Base-by-base conservation (phyloP, 2,797 vertebrate genomes). In the Pachyuromys duprasi region DNA sequence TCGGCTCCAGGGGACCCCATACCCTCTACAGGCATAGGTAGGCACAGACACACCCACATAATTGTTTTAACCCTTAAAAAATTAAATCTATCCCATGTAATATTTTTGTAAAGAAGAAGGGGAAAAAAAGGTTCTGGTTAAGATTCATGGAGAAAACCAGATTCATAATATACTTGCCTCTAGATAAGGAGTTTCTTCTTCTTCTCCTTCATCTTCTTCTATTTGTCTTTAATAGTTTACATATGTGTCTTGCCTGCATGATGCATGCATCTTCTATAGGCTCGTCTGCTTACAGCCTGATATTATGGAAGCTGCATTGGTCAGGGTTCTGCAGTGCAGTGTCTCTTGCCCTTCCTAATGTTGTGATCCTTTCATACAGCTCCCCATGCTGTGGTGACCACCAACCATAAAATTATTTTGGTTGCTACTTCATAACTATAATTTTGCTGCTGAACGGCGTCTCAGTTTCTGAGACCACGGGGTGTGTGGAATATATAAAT, bases 131-230 rank as follows among this genome's bases (percentile, higher is more conserved):
- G n/a, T 57, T 81, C 53, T 13, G 8, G 28, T 26, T 70, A 62
- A 96, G 65, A 57, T 67, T 87, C 33, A 45, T 28, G 49, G 89
- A 67, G 63, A 79, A 96, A 86, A 82, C 84, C 11, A 3, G 49
- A 45, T 31, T 17, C 17, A 57, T 7, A 93, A 93, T 33, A 33
- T 31, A 39, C 33, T 36, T 11, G 55, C 12, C 20, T 9, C 70
- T 26, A 69, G 18, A 69, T 91, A 92, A 74, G 17, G 13, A 75
- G 0, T 63, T 15, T 57, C 17, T 18, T 57, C 14, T 55, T 55
- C 14, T 57, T 14, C 17, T 57, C 14, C 17, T 57, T 13, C 17
- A 53, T 57, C 17, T 18, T 57, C 14, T 57, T 57, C 17, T 57
- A 3, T 49, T 49, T 49, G 11, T 49, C 49, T 49, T 49, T 49